A percentile compares a stretch with the other conserved stretches of the same genome.
Conservation (phyloP, 2,113 vertebrate species). For the Suncus etruscus region DNA sequence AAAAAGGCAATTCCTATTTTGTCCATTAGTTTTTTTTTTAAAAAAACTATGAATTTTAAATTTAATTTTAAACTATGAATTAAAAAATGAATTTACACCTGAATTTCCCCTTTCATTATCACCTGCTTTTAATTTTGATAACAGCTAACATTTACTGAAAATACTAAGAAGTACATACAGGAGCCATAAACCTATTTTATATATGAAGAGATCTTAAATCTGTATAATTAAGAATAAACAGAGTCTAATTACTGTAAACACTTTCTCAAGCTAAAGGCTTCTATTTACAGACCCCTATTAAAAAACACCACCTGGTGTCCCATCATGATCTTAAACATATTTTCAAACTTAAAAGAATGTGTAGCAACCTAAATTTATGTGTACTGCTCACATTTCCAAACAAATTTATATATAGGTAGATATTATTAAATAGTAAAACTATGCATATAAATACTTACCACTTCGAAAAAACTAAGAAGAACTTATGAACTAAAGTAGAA, state of each 20-base stretch:
- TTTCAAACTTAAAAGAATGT: conserved; percentile 51
- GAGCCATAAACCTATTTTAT: conserved; percentile 3
- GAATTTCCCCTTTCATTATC: conserved; percentile 45
- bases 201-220: conserved; percentile 40
- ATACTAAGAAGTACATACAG: conserved; percentile 30
- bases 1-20: conserved; percentile 1
- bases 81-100: conserved; percentile 24
- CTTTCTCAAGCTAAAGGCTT: not conserved
- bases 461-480: conserved; percentile 98
- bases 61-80: too few relatives aligned
- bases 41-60: too few relatives aligned
- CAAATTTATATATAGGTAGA: conserved; percentile 34
- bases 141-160: conserved; percentile 46
- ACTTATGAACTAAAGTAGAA: conserved; percentile 97
- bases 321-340: conserved; percentile 20
- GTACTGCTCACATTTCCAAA: conserved; percentile 49
- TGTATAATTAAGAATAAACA: not conserved
- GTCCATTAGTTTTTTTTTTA: conserved; percentile 30
- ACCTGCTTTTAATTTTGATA: conserved; percentile 37
- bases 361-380: conserved; percentile 8
- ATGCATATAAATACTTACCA: conserved; percentile 89
- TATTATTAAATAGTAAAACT: conserved; percentile 52
- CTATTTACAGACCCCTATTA: not conserved
- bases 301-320: not conserved
- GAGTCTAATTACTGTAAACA: not conserved